Evolutionary conservation across 2,113 vertebrate genomes (phyloP).

Genomic region (Oryctolagus cuniculus): mOryCun1.1 NC_091447.1:25311501-25312000

Average conservation of each 20-base stretch:
- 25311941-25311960: no score
- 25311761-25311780: not conserved
- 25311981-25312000: no score
- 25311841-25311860: no score
- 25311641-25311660: constrained; percentile 64
- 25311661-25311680: constrained; percentile 61
- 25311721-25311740: constrained; percentile 62
- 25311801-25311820: no score
- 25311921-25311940: no score
- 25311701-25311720: constrained; percentile 57
- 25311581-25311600: constrained; percentile 45
- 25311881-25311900: no score
- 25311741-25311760: constrained; percentile 24
- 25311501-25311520: not conserved
- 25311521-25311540: not conserved
- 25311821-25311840: no score
- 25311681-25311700: constrained; percentile 57
- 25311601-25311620: constrained; percentile 55
- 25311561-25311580: constrained; percentile 39
- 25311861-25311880: no score
- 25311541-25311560: constrained; percentile 51
- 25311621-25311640: constrained; percentile 65
- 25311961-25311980: no score
- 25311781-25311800: no score
- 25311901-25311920: no score